phyloP scores from a whole-genome alignment of 2,797 vertebrate species.

The Dromococcyx pavoninus region DNA sequence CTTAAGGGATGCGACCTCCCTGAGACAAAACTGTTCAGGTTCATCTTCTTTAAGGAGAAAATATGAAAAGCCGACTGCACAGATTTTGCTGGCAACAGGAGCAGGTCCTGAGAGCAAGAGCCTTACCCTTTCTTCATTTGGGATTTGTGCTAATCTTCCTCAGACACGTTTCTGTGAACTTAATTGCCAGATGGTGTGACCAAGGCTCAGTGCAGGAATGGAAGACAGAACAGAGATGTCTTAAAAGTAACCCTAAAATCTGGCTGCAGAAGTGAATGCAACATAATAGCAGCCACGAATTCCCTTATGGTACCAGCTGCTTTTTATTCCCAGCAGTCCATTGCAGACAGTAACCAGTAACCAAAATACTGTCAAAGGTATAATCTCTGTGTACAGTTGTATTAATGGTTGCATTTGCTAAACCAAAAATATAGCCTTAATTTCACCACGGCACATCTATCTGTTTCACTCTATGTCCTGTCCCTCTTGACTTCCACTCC shows the following conservation, averaged over 20 bases:
- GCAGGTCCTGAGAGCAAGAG: neutral
- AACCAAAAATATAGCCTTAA: neutral
- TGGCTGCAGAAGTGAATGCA: neutral
- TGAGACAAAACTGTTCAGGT: neutral
- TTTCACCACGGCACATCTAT: neutral
- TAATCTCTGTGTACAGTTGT: neutral
- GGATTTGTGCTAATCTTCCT: constrained; percentile 32
- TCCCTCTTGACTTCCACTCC: neutral
- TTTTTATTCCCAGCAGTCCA: neutral
- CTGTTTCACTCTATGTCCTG: neutral
- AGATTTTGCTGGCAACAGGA: neutral
- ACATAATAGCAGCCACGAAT: neutral
- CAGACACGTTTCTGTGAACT: neutral
- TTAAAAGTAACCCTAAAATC: constrained; percentile 1
- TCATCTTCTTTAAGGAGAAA: neutral
- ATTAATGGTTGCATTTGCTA: neutral
- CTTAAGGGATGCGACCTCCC: neutral
- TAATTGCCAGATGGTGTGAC: neutral
- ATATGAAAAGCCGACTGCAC: neutral
- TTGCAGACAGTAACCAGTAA: neutral
- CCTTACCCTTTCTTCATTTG: neutral
- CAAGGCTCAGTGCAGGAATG: neutral
- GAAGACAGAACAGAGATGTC: neutral
- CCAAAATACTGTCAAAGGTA: neutral
- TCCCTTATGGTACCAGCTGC: neutral